Base-by-base conservation (phyloP, 1,140 invertebrate species). In the Epicauta chinensis region DNA sequence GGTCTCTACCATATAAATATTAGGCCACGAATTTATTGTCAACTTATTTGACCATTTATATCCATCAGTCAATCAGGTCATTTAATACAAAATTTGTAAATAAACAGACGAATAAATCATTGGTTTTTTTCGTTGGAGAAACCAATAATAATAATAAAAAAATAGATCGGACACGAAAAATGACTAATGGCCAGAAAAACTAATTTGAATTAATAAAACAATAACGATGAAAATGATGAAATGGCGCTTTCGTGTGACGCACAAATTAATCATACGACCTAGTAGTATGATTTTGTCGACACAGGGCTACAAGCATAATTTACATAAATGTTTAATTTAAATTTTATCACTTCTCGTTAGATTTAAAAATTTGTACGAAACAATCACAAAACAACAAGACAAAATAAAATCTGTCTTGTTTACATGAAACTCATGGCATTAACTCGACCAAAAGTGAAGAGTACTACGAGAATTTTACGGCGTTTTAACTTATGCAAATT, bases 291-390 rank as follows among this genome's bases (percentile, higher is more conserved):
- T 56, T 56, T 52, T 46, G 54, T 56, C 49, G 49, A 52, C 54
- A 51, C 47, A 45, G 47, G 42, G 37, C 47, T 44, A 51, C 53
- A 56, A 31, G 54, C 41, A 42, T 51, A 23, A 51, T 56, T 56
- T 51, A 52, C 54, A 51, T 56, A 56, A 56, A 56, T 56, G 48
- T 56, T 52, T 37, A 47, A 56, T 56, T 56, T 56, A 51, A 47
- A 56, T 47, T 56, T 51, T 56, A 56, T 56, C 49, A 56, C 43
- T 48, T 23, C 4, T 5, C 4, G 1, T 23, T 52, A 56, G 48
- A 56, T 56, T 56, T 23, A 36, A 42, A 34, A 12, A n/a, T 12
- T 5, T 34, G 23, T 51, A 50, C 32, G 36, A 45, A 56, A 56
- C 46, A 56, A 55, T 55, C 40, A 31, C 53, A 13, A 15, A 2